Conservation (phyloP, 53 echinoderm and acorn worm species). For the Holothuria leucospilota region DNA sequence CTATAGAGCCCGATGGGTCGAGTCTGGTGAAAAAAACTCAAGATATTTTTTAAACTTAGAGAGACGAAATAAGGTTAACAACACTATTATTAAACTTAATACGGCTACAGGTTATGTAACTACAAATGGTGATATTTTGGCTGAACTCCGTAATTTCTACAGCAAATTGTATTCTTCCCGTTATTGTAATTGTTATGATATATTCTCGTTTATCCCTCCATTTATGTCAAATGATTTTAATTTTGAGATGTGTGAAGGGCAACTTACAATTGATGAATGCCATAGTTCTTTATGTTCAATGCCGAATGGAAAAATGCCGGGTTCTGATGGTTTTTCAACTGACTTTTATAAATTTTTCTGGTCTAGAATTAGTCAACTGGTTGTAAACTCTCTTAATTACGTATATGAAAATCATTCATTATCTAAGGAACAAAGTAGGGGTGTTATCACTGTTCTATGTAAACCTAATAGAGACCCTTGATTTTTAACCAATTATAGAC, state of each 20-base stretch:
- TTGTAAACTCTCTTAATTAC: slow-evolving; percentile 53
- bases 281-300: slow-evolving; percentile 62
- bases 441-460: slow-evolving; percentile 58
- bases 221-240: slow-evolving; percentile 7
- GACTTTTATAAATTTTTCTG: slow-evolving; percentile 67
- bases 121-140: slow-evolving; percentile 49
- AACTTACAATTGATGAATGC: slow-evolving; percentile 49
- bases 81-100: slow-evolving; percentile 54
- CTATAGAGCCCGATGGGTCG: slow-evolving; percentile 52
- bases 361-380: slow-evolving; percentile 48
- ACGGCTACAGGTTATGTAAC: slow-evolving; percentile 41
- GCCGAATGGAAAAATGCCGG: slow-evolving; percentile 63
- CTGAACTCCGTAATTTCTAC: slow-evolving; percentile 38
- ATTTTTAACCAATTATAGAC: slow-evolving; percentile 21
- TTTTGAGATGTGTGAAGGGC: slow-evolving; percentile 18
- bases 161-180: slow-evolving; percentile 15
- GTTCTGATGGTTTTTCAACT: slow-evolving; percentile 63
- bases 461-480: too few species aligned
- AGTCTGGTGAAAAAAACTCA: slow-evolving; percentile 55
- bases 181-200: not conserved
- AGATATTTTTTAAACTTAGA: too few species aligned
- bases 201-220: not conserved
- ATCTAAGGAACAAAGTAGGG: slow-evolving; percentile 54
- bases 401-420: slow-evolving; percentile 54
- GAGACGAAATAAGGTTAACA: slow-evolving; percentile 51